Conservation (phyloP, 2,888 invertebrate species). For the Drosophila subsilvestris region DNA sequence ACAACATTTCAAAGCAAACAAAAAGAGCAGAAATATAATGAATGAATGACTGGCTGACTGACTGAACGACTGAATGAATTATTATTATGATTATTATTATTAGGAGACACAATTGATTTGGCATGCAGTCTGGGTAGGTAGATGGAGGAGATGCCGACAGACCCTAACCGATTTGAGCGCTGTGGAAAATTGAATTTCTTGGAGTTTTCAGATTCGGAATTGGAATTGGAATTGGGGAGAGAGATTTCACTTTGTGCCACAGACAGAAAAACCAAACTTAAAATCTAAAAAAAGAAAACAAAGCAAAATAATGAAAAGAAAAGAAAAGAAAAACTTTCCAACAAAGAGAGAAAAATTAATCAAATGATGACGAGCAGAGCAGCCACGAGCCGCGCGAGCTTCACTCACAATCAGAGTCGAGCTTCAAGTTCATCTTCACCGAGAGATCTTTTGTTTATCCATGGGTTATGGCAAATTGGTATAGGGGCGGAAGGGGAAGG, state of each 20-base stretch:
- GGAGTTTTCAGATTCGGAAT: conserved; percentile 28
- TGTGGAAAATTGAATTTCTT: conserved; percentile 69
- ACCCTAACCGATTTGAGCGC: conserved; percentile 70
- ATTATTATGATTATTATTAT: conserved; percentile 64
- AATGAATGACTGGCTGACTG: conserved; percentile 1
- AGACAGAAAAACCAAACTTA: conserved; percentile 4
- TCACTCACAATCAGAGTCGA: conserved; percentile 50
- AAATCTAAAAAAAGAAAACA: conserved; percentile 20
- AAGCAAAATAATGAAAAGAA: conserved; percentile 34
- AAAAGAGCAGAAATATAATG: conserved; percentile 14
- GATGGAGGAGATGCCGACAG: conserved; percentile 30
- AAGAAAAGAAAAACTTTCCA: conserved; percentile 68
- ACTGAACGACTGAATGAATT: conserved; percentile 18
- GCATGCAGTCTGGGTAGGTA: conserved; percentile 60
- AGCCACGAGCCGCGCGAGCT: conserved; percentile 29
- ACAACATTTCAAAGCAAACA: conserved; percentile 55
- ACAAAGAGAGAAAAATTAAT: conserved; percentile 67
- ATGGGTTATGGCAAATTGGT: neutral
- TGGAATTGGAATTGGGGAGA: conserved; percentile 38
- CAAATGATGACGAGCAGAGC: conserved; percentile 65
- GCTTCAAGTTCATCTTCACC: conserved; percentile 72
- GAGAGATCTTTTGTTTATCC: conserved; percentile 25
- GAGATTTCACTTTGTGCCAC: conserved; percentile 72
- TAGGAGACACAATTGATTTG: conserved; percentile 73
- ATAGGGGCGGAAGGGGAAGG: neutral